Evolutionary conservation across 2,113 vertebrate species (phyloP), one percentile per base, ranked within the genome.

Genomic region (Eulemur macaco): DNA sequence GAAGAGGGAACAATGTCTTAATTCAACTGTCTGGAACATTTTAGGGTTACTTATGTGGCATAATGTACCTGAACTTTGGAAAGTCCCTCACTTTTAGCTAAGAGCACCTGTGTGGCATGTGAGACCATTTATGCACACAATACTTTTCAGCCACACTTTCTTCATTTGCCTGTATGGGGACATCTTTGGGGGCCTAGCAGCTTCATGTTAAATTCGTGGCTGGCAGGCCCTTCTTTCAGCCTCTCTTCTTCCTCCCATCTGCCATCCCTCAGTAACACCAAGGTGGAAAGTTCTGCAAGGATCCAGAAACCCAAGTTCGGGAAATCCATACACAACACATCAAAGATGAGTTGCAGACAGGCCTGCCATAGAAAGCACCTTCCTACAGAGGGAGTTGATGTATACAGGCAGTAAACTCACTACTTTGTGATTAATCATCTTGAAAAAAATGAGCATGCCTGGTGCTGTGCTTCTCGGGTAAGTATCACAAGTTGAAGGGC

Each of bases 21-120:
- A 54, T 71, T 18, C 45, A 47, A 37, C 8, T 64, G 12, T 50
- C 29, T 37, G 83, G 56, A 50, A 78, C 8, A 84, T 81, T 68
- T 87, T 37, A 29, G 73, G 20, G 3, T 39, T 39, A 39, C 9
- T 39, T 31, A 18, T 66, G 42, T 86, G 73, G 27, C 29, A 50
- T 77, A 47, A 15, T 81, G 1, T 47, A 47, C 20, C 34, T 76
- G 18, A n/a, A 47, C 1, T 85, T 63, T 47, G 18, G 20, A 39
- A 92, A 6, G 8, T 3, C 20, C 27, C 20, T 73, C 3, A 21
- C 23, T 42, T 76, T 77, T 3, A 76, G n/a, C 7, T 54, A 54
- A 63, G 54, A 63, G 4, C 1, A 11, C 2, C 2, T 37, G 10
- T 13, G 8, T 15, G 4, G 14, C 3, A 5, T 34, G 12, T 9